Evolutionary conservation across 2,797 vertebrate species (phyloP), one percentile per base, ranked within the genome.

Genomic region (Microtus obscurus): DNA sequence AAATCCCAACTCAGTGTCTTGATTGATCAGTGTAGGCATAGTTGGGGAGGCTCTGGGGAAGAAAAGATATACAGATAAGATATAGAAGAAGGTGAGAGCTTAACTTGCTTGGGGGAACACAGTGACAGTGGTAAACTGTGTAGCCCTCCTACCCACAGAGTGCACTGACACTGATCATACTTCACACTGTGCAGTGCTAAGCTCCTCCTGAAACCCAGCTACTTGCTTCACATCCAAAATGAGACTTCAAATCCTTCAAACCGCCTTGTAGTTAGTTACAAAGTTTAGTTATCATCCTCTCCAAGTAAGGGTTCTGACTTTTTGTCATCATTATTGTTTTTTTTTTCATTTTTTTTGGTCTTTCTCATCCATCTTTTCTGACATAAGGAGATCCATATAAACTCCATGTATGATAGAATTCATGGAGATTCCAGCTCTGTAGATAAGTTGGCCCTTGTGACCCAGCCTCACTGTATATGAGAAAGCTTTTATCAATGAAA

Each of bases 1-100:
- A 59, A 82, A 81, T 92, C 6, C 63, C 82, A 92, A 89, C 31
- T 85, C 5, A 56, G 40, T 25, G 83, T 59, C 23, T 71, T 96
- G 51, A 45, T 11, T 77, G 23, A 67, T 0, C 48, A 17, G 7
- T 69, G 25, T 7, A 40, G n/a, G 4, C 40, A 86, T 40, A 21
- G 12, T 93, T 63, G 21, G 17, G 85, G 65, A 77, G 59, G 1
- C 27, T 91, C 88, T 91, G 31, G 40, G 31, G 80, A 56, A 61
- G 67, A 73, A 25, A 53, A 67, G 14, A 45, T 23, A 48, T 0
- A 12, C 10, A 21, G 69, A 69, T 6, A 65, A 61, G 25, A 63
- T 48, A 81, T 29, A 61, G 37, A 86, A 43, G 61, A 67, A 37
- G 63, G 8, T 37, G 77, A 74, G 56, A 17, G 1, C 83, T 51